phyloP scores from a whole-genome alignment of 2,888 invertebrate genomes.

The Cryptocephalus primarius region DNA sequence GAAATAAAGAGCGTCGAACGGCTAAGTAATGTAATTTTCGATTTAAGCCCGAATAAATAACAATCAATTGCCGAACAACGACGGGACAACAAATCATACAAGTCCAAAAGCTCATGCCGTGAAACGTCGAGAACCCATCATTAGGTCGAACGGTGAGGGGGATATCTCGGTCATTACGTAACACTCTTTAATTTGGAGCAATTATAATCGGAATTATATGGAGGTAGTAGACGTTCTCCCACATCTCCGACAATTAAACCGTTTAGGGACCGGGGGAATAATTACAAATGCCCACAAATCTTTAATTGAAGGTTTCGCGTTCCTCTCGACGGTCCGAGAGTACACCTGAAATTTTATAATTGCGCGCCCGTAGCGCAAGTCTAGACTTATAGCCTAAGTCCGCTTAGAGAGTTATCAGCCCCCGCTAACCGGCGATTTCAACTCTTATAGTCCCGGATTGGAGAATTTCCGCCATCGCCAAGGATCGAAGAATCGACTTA shows the following conservation, averaged over 20 bases:
- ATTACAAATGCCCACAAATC: conserved; percentile 17
- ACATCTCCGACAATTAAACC: conserved; percentile 16
- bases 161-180: not conserved
- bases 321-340: conserved; percentile 17
- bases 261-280: conserved; percentile 13
- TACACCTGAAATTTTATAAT: conserved; percentile 13
- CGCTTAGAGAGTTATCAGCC: conserved; percentile 7
- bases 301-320: conserved; percentile 23
- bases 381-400: conserved; percentile 18
- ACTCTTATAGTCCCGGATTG: too few relatives aligned
- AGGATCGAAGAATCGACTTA: too few relatives aligned
- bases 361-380: conserved; percentile 15
- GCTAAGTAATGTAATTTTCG: too few relatives aligned
- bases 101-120: too few relatives aligned
- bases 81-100: too few relatives aligned
- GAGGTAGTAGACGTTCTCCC: conserved; percentile 12
- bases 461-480: too few relatives aligned
- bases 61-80: too few relatives aligned
- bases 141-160: too few relatives aligned
- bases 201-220: conserved; percentile 8
- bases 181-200: conserved; percentile 10
- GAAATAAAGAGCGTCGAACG: too few relatives aligned
- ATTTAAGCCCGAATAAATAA: too few relatives aligned
- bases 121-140: too few relatives aligned
- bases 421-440: not conserved